Conservation (phyloP, 2,888 invertebrate species). For the Dicyrtoma fusca region DNA sequence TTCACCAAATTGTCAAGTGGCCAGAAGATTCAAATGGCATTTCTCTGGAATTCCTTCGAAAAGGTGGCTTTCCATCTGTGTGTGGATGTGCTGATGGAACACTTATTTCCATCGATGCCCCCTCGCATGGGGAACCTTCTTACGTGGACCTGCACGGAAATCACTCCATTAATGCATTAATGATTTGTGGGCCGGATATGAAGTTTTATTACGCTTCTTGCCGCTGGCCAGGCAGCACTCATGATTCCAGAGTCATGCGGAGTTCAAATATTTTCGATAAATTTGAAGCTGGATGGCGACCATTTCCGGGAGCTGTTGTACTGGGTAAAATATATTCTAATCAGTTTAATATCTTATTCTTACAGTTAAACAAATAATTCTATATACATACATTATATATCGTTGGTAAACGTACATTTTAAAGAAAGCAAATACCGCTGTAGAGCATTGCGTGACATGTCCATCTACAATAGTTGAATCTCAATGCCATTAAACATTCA, state of each 20-base stretch:
- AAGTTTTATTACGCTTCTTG: constrained; percentile 35
- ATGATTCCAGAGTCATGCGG: constrained; percentile 43
- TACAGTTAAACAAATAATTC: no score
- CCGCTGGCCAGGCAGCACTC: constrained; percentile 42
- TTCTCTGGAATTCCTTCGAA: constrained; percentile 20
- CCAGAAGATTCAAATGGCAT: constrained; percentile 25
- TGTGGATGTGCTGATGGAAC: constrained; percentile 44
- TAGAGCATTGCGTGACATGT: no score
- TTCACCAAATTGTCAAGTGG: constrained; percentile 34
- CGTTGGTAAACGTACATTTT: no score
- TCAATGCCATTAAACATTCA: no score
- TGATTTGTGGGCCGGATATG: constrained; percentile 44
- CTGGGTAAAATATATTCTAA: constrained; percentile 31
- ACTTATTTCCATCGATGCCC: constrained; percentile 39
- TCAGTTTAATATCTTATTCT: not conserved
- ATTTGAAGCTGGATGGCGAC: constrained; percentile 42
- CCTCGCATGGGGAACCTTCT: constrained; percentile 31
- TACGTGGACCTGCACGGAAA: constrained; percentile 46
- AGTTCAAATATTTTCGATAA: constrained; percentile 24
- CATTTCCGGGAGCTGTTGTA: constrained; percentile 44
- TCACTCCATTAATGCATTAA: constrained; percentile 42
- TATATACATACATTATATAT: no score
- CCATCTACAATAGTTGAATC: no score
- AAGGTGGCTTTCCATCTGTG: constrained; percentile 47
- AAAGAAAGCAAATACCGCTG: no score